Evolutionary conservation across 2,113 vertebrate genomes (phyloP).

Genomic region (Numenius arquata): DNA sequence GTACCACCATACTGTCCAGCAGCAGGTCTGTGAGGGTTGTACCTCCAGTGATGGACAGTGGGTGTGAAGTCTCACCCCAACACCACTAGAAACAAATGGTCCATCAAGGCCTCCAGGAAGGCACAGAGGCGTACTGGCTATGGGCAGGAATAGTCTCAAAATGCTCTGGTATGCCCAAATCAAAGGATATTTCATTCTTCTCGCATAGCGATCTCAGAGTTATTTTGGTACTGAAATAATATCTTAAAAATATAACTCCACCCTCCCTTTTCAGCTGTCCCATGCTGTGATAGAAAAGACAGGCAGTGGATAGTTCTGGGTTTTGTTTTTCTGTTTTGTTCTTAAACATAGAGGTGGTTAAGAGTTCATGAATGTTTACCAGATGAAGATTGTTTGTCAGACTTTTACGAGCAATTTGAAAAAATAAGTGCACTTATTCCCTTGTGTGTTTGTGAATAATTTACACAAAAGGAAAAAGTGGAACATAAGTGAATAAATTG

Average conservation of each 20-base stretch:
- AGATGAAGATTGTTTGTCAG: background rate
- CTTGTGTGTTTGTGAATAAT: background rate
- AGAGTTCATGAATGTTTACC: background rate
- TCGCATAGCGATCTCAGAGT: background rate
- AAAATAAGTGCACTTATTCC: background rate
- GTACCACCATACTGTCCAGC: accelerated
- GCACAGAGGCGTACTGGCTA: background rate
- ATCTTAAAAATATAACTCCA: background rate
- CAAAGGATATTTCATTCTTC: background rate
- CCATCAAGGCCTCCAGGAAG: background rate
- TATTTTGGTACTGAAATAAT: background rate
- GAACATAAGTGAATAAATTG: background rate
- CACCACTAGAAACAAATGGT: background rate
- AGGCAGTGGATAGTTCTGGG: background rate
- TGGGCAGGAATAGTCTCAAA: background rate
- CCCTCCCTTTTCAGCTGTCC: background rate
- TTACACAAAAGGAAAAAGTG: background rate
- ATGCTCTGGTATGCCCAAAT: background rate
- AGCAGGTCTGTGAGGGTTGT: background rate
- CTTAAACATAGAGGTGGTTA: background rate
- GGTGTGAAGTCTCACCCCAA: background rate
- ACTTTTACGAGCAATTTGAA: background rate
- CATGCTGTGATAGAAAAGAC: background rate
- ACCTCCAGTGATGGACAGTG: background rate
- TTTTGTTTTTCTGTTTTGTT: background rate